phyloP scores from a whole-genome alignment of 2,113 vertebrate species.

The Sylvilagus bachmani region DNA sequence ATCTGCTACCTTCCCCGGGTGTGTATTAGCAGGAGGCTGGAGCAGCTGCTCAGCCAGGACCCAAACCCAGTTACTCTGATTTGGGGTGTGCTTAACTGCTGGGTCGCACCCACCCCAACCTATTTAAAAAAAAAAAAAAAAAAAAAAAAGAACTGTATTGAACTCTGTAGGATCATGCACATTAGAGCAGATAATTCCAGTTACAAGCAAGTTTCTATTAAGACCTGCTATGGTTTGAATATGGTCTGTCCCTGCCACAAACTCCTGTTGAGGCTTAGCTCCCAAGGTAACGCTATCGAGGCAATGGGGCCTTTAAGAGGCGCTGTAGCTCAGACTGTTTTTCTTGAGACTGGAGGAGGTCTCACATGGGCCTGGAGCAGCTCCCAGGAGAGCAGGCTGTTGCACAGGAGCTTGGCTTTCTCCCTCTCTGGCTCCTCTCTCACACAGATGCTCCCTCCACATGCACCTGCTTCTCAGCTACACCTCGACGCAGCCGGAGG shows the following conservation, averaged over 20 bases:
- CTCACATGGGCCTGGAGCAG: neutral
- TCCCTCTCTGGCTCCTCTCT: neutral
- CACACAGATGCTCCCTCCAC: neutral
- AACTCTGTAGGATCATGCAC: neutral
- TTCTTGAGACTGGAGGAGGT: neutral
- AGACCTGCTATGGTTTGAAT: neutral
- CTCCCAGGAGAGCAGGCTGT: neutral
- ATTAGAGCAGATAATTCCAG: slow-evolving; percentile 7
- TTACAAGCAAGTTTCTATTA: neutral
- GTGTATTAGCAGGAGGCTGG: no score
- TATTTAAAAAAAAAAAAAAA: neutral
- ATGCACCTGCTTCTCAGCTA: neutral
- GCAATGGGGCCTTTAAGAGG: fast-evolving
- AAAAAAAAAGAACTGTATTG: neutral
- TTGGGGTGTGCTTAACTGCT: no score
- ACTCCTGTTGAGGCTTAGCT: neutral
- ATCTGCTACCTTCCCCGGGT: no score
- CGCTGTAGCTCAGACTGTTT: neutral
- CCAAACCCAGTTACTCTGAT: no score
- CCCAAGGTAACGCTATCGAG: no score
- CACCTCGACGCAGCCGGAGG: neutral
- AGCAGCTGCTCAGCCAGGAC: no score
- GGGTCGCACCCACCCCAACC: no score
- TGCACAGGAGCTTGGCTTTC: no score
- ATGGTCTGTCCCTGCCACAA: neutral